These are phyloP conservation scores for Sinonovacula constricta DNA, from an alignment of 1,140 invertebrate genomes.

Conservation along the genomic window DNA sequence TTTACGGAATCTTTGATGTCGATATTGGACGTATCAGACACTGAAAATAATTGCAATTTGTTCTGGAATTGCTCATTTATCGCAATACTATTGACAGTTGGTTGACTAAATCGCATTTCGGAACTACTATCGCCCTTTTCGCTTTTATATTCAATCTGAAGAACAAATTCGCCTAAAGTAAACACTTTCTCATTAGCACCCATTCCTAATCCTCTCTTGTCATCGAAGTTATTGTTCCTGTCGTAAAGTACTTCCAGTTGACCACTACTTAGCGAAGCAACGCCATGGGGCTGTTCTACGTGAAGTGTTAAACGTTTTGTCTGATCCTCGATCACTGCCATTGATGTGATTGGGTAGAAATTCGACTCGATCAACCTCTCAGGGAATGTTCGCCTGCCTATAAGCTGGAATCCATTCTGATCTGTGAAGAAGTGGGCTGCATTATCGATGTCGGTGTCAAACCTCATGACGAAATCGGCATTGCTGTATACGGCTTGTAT, in stretches of 20 bases:
- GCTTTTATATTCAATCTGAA: slow-evolving; percentile 86
- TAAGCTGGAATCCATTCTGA: slow-evolving; percentile 90
- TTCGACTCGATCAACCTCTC: slow-evolving; percentile 89
- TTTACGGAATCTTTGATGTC: slow-evolving; percentile 46
- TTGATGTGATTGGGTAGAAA: slow-evolving; percentile 91
- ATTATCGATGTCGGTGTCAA: slow-evolving; percentile 87
- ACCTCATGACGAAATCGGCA: slow-evolving; percentile 88
- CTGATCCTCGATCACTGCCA: slow-evolving; percentile 90
- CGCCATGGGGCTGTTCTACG: slow-evolving; percentile 91
- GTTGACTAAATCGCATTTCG: slow-evolving; percentile 31
- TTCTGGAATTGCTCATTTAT: slow-evolving; percentile 46
- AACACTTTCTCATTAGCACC: slow-evolving; percentile 90
- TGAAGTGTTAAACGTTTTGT: slow-evolving; percentile 84
- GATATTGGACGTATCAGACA: slow-evolving; percentile 17
- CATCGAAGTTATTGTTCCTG: slow-evolving; percentile 89
- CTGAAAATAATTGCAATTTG: slow-evolving; percentile 12
- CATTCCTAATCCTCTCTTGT: slow-evolving; percentile 92
- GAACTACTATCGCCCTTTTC: neutral
- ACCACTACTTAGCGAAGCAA: slow-evolving; percentile 88
- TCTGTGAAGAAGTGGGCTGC: slow-evolving; percentile 89
- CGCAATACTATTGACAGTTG: slow-evolving; percentile 21
- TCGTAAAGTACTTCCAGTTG: slow-evolving; percentile 93
- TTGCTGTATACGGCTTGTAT: slow-evolving; percentile 76
- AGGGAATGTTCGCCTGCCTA: slow-evolving; percentile 83
- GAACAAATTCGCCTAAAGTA: slow-evolving; percentile 88